Percentiles rank a stretch among this genome's conserved stretches.
Conservation (phyloP, 2,113 vertebrate genomes). For the Syngnathus floridae region DNA sequence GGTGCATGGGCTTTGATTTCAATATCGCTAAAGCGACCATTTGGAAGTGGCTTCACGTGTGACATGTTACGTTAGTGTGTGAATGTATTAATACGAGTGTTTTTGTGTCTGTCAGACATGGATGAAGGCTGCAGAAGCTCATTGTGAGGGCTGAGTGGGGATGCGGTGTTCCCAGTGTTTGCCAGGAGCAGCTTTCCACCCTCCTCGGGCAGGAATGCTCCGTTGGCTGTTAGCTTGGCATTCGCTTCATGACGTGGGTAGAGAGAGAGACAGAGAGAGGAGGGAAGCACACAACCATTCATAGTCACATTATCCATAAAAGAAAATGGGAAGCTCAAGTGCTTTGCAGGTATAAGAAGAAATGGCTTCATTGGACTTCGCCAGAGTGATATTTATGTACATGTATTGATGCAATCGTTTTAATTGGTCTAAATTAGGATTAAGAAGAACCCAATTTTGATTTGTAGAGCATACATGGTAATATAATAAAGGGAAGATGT, state of each 20-base stretch:
- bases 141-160: constrained; percentile 62
- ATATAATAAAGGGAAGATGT: not conserved
- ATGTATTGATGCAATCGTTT: too few relatives aligned
- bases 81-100: constrained; percentile 29
- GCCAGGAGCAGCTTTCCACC: constrained; percentile 70
- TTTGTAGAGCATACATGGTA: not conserved
- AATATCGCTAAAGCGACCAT: constrained; percentile 38
- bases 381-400: not conserved
- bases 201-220: constrained; percentile 60
- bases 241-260: constrained; percentile 48
- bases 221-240: constrained; percentile 51
- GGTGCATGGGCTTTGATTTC: constrained; percentile 43
- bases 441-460: not conserved
- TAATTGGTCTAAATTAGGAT: not conserved
- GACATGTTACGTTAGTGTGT: constrained; percentile 44
- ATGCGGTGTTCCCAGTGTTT: constrained; percentile 57
- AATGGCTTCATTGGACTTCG: constrained; percentile 21
- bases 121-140: constrained; percentile 54
- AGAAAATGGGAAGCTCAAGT: constrained; percentile 29
- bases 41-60: constrained; percentile 54
- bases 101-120: constrained; percentile 34
- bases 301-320: constrained; percentile 49
- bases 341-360: constrained; percentile 27
- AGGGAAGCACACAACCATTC: constrained; percentile 60
- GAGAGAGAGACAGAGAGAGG: constrained; percentile 16